These are phyloP conservation scores for Trichogramma dendrolimi DNA, from an alignment of 2,888 invertebrate species.

Conservation along the genomic window DNA sequence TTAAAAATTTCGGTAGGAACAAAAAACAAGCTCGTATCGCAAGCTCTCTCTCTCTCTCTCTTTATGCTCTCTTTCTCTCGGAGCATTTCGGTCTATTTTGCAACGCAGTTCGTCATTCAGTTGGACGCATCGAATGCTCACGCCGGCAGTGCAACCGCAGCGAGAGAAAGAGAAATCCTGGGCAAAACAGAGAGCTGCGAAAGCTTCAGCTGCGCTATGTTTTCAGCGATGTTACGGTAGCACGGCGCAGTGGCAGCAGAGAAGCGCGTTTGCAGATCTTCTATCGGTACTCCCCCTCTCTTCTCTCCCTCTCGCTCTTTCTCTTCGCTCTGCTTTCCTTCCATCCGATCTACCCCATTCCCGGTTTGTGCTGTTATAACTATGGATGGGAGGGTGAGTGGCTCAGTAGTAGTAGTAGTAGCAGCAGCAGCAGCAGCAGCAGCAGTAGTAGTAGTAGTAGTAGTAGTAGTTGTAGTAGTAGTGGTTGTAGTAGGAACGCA, in stretches of 20 bases:
- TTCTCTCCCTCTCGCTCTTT: not conserved
- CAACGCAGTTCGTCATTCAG: constrained; percentile 48
- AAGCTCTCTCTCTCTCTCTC: too few relatives aligned
- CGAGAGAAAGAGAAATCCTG: constrained; percentile 12
- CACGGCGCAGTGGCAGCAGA: not conserved
- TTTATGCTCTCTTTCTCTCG: constrained; percentile 11
- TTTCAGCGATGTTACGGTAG: constrained; percentile 28
- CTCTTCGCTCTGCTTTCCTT: constrained; percentile 11
- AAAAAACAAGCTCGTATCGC: too few relatives aligned
- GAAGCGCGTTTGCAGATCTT: constrained; percentile 42
- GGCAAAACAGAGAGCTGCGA: constrained; percentile 29
- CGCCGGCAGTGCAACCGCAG: not conserved
- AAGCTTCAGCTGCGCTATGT: constrained; percentile 24
- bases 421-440: constrained; percentile 18
- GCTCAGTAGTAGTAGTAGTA: constrained; percentile 15
- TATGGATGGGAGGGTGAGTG: constrained; percentile 23
- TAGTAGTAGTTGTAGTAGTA: too few relatives aligned
- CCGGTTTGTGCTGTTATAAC: constrained; percentile 30
- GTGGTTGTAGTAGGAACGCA: not conserved
- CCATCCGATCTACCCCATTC: constrained; percentile 52
- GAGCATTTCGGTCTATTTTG: constrained; percentile 46
- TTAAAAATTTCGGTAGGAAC: too few relatives aligned
- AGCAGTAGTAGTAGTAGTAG: too few relatives aligned
- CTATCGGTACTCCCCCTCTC: constrained; percentile 56
- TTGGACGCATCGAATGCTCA: constrained; percentile 31